These are phyloP conservation scores for Ispidina lecontei DNA, from an alignment of 2,797 vertebrate species.

Conservation along the genomic window DNA sequence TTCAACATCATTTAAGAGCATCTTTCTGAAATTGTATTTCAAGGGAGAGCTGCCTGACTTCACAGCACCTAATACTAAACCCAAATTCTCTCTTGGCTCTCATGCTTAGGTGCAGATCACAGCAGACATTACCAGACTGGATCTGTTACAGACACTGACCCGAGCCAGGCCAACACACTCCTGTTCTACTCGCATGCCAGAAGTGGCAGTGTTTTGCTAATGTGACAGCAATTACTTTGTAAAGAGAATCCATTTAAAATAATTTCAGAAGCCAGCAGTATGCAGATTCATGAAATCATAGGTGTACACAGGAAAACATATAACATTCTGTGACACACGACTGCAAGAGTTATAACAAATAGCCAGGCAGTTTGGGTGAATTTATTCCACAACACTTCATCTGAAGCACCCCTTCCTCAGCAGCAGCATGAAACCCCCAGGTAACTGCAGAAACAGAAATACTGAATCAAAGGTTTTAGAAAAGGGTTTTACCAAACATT, in stretches of 20 bases:
- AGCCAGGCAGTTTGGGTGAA: background rate
- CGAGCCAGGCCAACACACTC: background rate
- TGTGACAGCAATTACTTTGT: background rate
- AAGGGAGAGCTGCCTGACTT: background rate
- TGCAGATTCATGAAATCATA: background rate
- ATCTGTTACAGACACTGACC: background rate
- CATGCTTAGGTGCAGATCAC: background rate
- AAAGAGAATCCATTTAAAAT: background rate
- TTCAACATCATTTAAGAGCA: background rate
- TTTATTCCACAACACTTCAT: background rate
- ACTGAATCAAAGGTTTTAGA: background rate
- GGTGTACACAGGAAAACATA: background rate
- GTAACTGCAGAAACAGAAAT: background rate
- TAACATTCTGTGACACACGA: background rate
- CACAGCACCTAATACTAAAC: background rate
- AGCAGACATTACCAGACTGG: rapidly evolving
- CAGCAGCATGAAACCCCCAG: background rate
- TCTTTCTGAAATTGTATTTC: background rate
- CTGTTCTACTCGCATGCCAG: background rate
- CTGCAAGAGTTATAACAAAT: rapidly evolving
- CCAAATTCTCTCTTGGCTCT: background rate
- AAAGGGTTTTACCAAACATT: background rate
- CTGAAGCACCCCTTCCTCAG: background rate
- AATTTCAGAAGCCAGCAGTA: background rate
- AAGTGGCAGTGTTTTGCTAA: background rate